These are phyloP conservation scores for Knipowitschia caucasica DNA, from an alignment of 2,797 vertebrate genomes.

Conservation along the genomic window DNA sequence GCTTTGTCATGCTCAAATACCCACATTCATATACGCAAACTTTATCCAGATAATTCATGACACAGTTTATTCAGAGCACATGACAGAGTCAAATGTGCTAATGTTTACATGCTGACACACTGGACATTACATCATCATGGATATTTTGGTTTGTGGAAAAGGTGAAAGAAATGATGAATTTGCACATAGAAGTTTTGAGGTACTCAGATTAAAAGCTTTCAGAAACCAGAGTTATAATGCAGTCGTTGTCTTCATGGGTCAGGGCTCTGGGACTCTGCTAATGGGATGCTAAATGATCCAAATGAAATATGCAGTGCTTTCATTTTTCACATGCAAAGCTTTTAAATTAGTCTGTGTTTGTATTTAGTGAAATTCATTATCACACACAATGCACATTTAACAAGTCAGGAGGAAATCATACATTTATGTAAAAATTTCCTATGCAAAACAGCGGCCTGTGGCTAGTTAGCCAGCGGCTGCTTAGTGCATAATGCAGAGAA, in stretches of 20 bases:
- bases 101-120: neutral
- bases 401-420: constrained; percentile 28
- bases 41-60: too few relatives aligned
- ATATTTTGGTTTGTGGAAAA: neutral
- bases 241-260: constrained; percentile 2
- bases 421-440: constrained; percentile 23
- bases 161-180: neutral
- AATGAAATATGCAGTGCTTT: constrained; percentile 14
- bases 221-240: neutral
- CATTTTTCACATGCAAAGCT: neutral
- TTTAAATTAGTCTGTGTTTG: constrained; percentile 14
- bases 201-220: neutral
- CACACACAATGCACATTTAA: constrained; percentile 20
- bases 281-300: constrained; percentile 13
- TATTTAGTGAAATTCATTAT: constrained; percentile 14
- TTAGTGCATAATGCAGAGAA: neutral
- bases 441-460: constrained; percentile 13
- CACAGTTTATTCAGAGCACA: too few relatives aligned
- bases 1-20: constrained; percentile 24
- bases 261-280: constrained; percentile 2
- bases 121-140: neutral
- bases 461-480: constrained; percentile 22
- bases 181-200: neutral
- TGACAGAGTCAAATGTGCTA: neutral
- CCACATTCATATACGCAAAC: constrained; percentile 33